A percentile compares a stretch with the other conserved stretches of the same genome.
Evolutionary conservation across 1,140 invertebrate genomes (phyloP).

Genomic region (Drosophila sturtevanti): DNA sequence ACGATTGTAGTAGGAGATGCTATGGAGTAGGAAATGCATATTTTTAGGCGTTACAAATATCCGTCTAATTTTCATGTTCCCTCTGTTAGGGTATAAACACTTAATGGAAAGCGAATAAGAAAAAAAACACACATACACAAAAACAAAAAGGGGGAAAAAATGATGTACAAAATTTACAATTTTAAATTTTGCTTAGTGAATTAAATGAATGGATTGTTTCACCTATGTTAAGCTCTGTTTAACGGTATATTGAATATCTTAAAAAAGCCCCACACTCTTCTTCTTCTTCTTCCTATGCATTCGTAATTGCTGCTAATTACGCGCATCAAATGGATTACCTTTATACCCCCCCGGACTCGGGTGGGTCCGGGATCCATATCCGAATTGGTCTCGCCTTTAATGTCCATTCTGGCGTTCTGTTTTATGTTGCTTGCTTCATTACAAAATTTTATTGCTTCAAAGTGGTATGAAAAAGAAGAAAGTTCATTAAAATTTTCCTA

Average conservation of each 20-base stretch:
- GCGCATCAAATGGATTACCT: conserved; percentile 54
- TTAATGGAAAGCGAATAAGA: conserved; percentile 1
- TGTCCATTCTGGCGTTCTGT: conserved; percentile 58
- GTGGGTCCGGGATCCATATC: too few species aligned
- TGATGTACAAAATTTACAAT: conserved; percentile 24
- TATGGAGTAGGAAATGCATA: too few species aligned
- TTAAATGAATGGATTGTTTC: conserved; percentile 43
- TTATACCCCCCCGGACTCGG: too few species aligned
- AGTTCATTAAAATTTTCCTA: conserved; percentile 41
- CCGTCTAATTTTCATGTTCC: too few species aligned
- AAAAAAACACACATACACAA: conserved; percentile 3
- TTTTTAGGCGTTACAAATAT: too few species aligned
- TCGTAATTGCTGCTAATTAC: conserved; percentile 71
- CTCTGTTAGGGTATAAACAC: too few species aligned
- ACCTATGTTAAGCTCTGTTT: conserved; percentile 53
- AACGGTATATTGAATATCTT: conserved; percentile 45
- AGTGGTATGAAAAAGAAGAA: conserved; percentile 25
- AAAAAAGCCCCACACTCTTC: conserved; percentile 18
- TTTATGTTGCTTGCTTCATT: conserved; percentile 72
- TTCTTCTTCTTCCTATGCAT: background rate
- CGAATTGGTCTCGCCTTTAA: conserved; percentile 27
- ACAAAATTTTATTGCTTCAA: conserved; percentile 65
- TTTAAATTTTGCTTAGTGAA: conserved; percentile 42
- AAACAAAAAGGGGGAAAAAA: background rate
- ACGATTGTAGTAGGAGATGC: too few species aligned